Conservation (phyloP, 2,888 invertebrate species). For the Sesia bembeciformis region DNA sequence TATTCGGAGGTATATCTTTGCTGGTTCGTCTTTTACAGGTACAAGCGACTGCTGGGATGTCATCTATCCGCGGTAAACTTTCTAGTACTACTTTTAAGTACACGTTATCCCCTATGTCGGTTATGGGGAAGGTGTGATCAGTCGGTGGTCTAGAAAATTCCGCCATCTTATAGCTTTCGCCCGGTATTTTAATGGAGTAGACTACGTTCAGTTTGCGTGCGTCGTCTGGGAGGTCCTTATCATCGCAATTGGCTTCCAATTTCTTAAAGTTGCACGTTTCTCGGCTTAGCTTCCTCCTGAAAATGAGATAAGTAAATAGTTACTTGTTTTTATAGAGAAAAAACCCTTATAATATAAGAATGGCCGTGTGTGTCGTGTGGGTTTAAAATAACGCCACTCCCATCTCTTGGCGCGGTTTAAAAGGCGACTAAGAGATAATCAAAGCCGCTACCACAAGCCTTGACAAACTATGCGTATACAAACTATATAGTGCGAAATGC, state of each 20-base stretch:
- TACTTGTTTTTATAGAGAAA: no score
- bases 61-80: conserved; percentile 83
- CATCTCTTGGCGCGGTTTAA: no score
- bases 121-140: conserved; percentile 82
- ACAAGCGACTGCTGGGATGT: conserved; percentile 77
- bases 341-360: no score
- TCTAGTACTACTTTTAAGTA: conserved; percentile 76
- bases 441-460: no score
- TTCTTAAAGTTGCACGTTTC: conserved; percentile 68
- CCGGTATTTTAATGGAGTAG: conserved; percentile 81
- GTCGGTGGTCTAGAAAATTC: conserved; percentile 74
- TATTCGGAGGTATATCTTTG: conserved; percentile 33
- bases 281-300: conserved; percentile 62
- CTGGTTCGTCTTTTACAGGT: conserved; percentile 51
- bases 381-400: background rate
- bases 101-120: conserved; percentile 77
- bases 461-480: no score
- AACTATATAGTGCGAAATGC: no score
- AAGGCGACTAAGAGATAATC: no score
- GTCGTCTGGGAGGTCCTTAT: conserved; percentile 31
- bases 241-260: conserved; percentile 58
- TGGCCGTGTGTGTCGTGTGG: background rate
- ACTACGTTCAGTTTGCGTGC: conserved; percentile 70
- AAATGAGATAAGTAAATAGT: background rate
- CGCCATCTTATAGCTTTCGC: conserved; percentile 72